Conservation (phyloP, 2,797 vertebrate genomes). For the Sitta carolinensis region DNA sequence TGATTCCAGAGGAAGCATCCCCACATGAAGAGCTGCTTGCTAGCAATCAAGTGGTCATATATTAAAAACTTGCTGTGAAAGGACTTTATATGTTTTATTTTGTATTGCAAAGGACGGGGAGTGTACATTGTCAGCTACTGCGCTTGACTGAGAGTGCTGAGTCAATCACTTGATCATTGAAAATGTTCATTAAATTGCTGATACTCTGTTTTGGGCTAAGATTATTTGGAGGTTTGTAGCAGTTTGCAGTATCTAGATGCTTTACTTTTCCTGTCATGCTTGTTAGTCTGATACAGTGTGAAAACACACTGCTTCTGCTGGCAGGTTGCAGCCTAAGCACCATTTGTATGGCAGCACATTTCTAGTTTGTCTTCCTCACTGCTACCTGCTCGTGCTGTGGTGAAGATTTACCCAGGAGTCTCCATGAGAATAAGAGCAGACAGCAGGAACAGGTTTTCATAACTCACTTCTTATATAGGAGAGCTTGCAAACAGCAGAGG, state of each 20-base stretch:
- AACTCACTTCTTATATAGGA: not conserved
- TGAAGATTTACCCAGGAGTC: not conserved
- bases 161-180: not conserved
- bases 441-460: not conserved
- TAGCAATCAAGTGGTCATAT: not conserved
- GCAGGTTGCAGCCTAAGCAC: not conserved
- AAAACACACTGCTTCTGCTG: not conserved
- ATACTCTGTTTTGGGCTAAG: not conserved
- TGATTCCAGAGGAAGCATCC: not conserved
- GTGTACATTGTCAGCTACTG: not conserved
- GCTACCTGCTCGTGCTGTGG: not conserved
- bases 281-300: not conserved
- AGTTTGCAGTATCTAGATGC: not conserved
- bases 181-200: not conserved
- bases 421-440: not conserved
- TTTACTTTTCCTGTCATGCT: not conserved
- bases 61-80: not conserved
- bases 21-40: not conserved
- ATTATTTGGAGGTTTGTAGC: not conserved
- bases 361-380: not conserved
- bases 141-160: not conserved
- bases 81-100: not conserved
- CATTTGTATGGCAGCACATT: not conserved
- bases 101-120: not conserved
- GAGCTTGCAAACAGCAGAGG: not conserved